Evolutionary conservation across 2,113 vertebrate species (phyloP).

Genomic region (Macquaria australasica): DNA sequence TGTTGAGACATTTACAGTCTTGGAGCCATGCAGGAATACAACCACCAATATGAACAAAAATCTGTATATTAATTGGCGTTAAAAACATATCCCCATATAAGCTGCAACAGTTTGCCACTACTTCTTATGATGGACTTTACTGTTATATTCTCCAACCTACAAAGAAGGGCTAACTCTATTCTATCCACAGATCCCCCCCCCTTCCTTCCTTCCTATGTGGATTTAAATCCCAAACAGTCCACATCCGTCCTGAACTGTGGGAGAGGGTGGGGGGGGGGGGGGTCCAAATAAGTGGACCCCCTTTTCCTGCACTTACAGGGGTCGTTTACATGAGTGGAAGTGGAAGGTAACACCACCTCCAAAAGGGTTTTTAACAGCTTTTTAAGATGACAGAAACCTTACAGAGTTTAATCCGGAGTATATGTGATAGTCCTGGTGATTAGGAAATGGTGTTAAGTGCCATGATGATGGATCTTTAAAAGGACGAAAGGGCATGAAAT

Average conservation of each 20-base stretch:
- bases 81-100: not conserved
- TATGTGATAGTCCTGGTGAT: not conserved
- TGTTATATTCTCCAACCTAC: not conserved
- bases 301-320: slow-evolving; percentile 51
- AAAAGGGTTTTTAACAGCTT: not conserved
- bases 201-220: slow-evolving; percentile 79
- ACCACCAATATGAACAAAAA: not conserved
- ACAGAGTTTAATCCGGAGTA: not conserved
- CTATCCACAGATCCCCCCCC: slow-evolving; percentile 53
- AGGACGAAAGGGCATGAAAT: not conserved
- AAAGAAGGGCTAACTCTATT: slow-evolving; percentile 15
- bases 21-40: too few relatives aligned
- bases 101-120: slow-evolving; percentile 3
- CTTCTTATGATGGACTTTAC: not conserved
- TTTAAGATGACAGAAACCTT: not conserved
- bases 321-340: slow-evolving; percentile 31
- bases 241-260: slow-evolving; percentile 76
- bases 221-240: slow-evolving; percentile 79
- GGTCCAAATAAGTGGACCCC: slow-evolving; percentile 46
- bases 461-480: not conserved
- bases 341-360: slow-evolving; percentile 6
- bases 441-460: not conserved
- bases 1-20: not conserved
- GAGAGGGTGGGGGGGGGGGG: not conserved
- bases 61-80: not conserved